A percentile compares a stretch with the other conserved stretches of the same genome.
Evolutionary conservation across 2,113 vertebrate genomes (phyloP).

Genomic region (Pygoscelis adeliae): DNA sequence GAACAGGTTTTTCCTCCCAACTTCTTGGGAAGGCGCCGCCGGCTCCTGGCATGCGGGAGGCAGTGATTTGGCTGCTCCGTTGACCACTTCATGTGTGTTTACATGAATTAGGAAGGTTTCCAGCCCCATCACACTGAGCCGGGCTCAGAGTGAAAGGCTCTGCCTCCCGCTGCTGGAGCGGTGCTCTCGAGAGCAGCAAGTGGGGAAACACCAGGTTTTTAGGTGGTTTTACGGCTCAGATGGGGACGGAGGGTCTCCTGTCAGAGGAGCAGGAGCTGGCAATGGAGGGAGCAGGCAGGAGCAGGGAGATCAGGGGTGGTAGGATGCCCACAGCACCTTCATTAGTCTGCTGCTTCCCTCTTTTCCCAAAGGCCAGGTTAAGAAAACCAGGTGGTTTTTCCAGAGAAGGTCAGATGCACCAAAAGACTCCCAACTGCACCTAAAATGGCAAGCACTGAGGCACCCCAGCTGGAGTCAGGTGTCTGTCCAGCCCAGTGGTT

Average conservation of each 20-base stretch:
- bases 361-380: not conserved
- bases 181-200: not conserved
- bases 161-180: not conserved
- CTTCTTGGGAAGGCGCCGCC: not conserved
- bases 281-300: not conserved
- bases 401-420: not conserved
- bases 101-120: not conserved
- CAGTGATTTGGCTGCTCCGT: not conserved
- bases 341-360: not conserved
- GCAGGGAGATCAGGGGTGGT: not conserved
- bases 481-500: not conserved
- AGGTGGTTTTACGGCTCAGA: not conserved
- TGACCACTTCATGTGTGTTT: not conserved
- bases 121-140: not conserved
- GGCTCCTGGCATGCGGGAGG: rapidly evolving
- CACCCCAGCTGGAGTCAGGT: not conserved
- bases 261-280: not conserved
- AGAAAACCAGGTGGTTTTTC: not conserved
- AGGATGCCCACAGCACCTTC: not conserved
- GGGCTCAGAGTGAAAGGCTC: not conserved
- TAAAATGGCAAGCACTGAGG: not conserved
- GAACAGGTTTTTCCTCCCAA: not conserved
- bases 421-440: not conserved
- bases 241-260: not conserved
- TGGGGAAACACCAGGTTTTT: not conserved